phyloP scores from a whole-genome alignment of 2,113 vertebrate species.

The Silurus glanis region DNA sequence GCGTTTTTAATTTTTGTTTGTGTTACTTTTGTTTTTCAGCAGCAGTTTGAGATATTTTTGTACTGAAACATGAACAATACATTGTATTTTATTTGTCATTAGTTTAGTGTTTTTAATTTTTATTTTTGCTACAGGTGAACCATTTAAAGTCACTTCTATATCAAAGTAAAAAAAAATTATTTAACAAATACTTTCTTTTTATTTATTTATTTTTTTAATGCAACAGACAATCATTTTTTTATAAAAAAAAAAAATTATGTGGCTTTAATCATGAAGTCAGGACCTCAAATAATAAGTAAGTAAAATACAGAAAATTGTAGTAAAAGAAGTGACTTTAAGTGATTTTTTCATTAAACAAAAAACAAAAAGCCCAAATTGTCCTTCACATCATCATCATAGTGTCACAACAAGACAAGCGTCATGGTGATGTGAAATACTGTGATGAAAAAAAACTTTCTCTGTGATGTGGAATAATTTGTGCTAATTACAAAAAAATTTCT shows the following conservation, averaged over 20 bases:
- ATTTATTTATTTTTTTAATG: constrained; percentile 40
- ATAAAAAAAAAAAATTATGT: neutral
- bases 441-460: neutral
- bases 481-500: constrained; percentile 37
- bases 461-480: constrained; percentile 18
- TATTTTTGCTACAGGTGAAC: constrained; percentile 57
- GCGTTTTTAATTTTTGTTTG: constrained; percentile 65
- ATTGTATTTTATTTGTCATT: constrained; percentile 65
- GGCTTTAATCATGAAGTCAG: neutral
- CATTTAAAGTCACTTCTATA: constrained; percentile 75
- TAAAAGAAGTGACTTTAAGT: constrained; percentile 75
- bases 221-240: constrained; percentile 70
- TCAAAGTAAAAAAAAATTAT: constrained; percentile 54
- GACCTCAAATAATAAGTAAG: neutral
- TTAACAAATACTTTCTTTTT: neutral
- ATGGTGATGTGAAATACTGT: neutral
- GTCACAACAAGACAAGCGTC: neutral
- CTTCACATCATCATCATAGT: constrained; percentile 1
- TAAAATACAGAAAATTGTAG: neutral
- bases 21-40: constrained; percentile 70
- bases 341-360: constrained; percentile 60
- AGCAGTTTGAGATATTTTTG: constrained; percentile 67
- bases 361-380: neutral
- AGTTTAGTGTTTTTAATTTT: constrained; percentile 50
- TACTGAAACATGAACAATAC: constrained; percentile 66